phyloP scores from a whole-genome alignment of 2,113 vertebrate genomes.

The Halcyon senegalensis region DNA sequence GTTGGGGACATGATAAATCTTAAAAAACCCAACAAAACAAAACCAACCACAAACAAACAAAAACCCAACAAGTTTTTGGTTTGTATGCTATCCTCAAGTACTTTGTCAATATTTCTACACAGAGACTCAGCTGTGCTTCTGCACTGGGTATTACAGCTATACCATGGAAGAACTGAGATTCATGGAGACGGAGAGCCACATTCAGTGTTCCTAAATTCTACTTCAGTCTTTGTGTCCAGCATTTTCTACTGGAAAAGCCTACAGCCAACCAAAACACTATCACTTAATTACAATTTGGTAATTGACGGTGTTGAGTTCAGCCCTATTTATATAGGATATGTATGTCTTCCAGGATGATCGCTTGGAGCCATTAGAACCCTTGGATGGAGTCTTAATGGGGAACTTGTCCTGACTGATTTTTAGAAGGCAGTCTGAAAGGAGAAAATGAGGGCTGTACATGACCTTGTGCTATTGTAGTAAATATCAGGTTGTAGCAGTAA shows the following conservation, averaged over 20 bases:
- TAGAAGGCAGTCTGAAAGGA: background rate
- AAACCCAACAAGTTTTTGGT: background rate
- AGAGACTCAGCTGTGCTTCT: background rate
- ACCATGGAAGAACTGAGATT: background rate
- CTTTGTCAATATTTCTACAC: accelerated
- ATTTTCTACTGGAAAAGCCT: background rate
- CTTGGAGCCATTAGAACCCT: background rate
- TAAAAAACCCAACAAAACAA: too few species aligned
- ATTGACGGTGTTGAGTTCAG: background rate
- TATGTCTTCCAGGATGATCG: background rate
- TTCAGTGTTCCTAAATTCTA: background rate
- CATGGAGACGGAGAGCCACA: background rate
- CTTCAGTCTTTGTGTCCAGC: background rate
- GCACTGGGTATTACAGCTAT: background rate
- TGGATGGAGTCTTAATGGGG: background rate
- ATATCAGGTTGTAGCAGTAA: background rate
- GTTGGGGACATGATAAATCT: background rate
- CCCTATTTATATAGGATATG: too few species aligned
- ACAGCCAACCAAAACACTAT: background rate
- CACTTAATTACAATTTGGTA: background rate
- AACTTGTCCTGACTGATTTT: background rate
- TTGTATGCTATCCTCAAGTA: background rate
- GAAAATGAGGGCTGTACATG: background rate
- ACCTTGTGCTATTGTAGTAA: background rate
- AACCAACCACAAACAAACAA: too few species aligned